Evolutionary conservation across 2,113 vertebrate genomes (phyloP), one percentile per base, ranked within the genome.

Genomic region (Nesoenas mayeri): DNA sequence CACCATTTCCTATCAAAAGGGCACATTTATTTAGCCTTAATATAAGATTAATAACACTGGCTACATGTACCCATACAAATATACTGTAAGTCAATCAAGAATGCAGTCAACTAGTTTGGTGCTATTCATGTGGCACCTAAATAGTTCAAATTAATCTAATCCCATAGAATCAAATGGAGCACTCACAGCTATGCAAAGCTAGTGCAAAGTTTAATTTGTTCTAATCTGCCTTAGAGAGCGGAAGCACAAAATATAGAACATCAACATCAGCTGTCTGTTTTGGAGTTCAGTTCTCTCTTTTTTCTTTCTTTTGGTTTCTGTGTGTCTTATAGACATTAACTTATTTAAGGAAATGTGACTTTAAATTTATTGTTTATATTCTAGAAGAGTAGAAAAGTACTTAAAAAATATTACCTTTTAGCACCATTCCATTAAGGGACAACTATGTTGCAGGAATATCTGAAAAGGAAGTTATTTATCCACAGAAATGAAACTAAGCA

Each of bases 91-190:
- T 89, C 86, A 38, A 75, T 93, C 65, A 90, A 79, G 58, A 87
- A 94, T 62, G 62, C 28, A 91, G 89, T 89, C 48, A 64, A 65
- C 26, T 80, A 57, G 38, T 81, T 85, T 91, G 71, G 22, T 57
- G 11, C 38, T 85, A 77, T 74, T 95, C 53, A 38, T 74, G 85
- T 0, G 0, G 32, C 24, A 93, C 40, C 42, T 89, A 75, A 93
- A 79, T 89, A 89, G 81, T 83, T 81, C 12, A 80, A 88, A 96
- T 91, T 69, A 96, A 93, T 93, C 53, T 88, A 90, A 92, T 91
- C 47, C 48, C 40, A 44, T 72, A 75, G 61, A 89, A 88, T 89
- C 58, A 94, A 95, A 95, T 66, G 38, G 50, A 96, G 51, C 29
- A 84, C 47, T 71, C 50, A 91, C 29, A 70, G 75, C 81, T 88